Conservation (phyloP, 2,113 vertebrate genomes). For the Vulpes lagopus region DNA sequence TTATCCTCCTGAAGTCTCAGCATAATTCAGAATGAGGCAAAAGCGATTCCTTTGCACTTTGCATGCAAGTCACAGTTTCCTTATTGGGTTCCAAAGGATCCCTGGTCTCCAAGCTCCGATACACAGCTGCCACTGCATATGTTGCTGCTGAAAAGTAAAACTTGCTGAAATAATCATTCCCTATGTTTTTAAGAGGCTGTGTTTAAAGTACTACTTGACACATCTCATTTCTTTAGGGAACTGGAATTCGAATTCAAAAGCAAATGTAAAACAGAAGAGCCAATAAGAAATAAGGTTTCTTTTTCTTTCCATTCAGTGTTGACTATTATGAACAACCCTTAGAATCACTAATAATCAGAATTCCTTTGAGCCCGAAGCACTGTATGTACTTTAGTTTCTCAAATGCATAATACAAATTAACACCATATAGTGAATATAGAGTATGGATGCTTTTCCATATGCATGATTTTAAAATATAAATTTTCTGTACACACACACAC, state of each 20-base stretch:
- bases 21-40: conserved; percentile 78
- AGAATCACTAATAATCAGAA: conserved; percentile 55
- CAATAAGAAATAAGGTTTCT: conserved; percentile 61
- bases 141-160: conserved; percentile 85
- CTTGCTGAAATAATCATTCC: conserved; percentile 86
- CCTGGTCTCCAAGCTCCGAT: conserved; percentile 75
- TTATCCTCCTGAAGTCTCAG: conserved; percentile 75
- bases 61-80: conserved; percentile 83
- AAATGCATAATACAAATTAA: conserved; percentile 9
- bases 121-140: conserved; percentile 85
- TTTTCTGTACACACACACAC: neutral
- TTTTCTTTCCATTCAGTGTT: conserved; percentile 32
- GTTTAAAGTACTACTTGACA: conserved; percentile 80
- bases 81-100: conserved; percentile 80
- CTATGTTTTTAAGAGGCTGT: conserved; percentile 76
- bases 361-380: neutral
- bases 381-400: neutral
- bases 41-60: conserved; percentile 74
- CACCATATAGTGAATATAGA: neutral
- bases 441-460: neutral
- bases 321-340: conserved; percentile 67
- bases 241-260: conserved; percentile 71
- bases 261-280: conserved; percentile 50
- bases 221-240: conserved; percentile 81
- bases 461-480: conserved; percentile 3